Percentiles rank a stretch among this genome's conserved stretches.
Conservation (phyloP, 2,888 invertebrate species). For the Coenonympha glycerion region DNA sequence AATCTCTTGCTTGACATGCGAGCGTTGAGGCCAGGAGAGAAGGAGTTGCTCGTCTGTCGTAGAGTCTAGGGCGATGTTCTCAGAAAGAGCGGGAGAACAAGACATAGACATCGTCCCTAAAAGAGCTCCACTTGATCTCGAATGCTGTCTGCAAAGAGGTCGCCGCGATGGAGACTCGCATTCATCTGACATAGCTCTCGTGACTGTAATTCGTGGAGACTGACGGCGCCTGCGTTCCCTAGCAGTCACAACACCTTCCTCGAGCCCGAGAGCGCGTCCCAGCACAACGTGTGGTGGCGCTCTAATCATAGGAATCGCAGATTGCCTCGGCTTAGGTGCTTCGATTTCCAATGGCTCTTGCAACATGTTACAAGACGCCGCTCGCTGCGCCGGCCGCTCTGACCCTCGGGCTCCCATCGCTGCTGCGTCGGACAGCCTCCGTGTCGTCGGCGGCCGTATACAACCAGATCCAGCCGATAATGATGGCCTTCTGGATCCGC, state of each 20-base stretch:
- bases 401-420: conserved; percentile 60
- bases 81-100: conserved; percentile 64
- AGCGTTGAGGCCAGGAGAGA: conserved; percentile 73
- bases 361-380: conserved; percentile 81
- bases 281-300: conserved; percentile 78
- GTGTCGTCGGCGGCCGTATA: conserved; percentile 60
- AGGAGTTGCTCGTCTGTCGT: conserved; percentile 69
- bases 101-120: conserved; percentile 61
- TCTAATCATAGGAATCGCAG: conserved; percentile 68
- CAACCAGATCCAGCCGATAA: conserved; percentile 76
- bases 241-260: conserved; percentile 50
- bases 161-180: conserved; percentile 77
- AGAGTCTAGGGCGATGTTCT: conserved; percentile 45
- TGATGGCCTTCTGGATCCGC: conserved; percentile 84
- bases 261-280: conserved; percentile 76
- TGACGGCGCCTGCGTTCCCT: conserved; percentile 63
- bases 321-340: conserved; percentile 45
- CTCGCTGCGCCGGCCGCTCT: conserved; percentile 74
- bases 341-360: conserved; percentile 77
- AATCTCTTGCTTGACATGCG: conserved; percentile 50
- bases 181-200: conserved; percentile 83
- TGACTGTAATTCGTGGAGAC: conserved; percentile 83
- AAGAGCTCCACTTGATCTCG: conserved; percentile 70
- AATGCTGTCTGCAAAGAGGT: conserved; percentile 66
- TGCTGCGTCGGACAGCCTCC: conserved; percentile 64